These are phyloP conservation scores for Turdus rufiventris DNA, from an alignment of 2,113 vertebrate species.

Conservation along the genomic window DNA sequence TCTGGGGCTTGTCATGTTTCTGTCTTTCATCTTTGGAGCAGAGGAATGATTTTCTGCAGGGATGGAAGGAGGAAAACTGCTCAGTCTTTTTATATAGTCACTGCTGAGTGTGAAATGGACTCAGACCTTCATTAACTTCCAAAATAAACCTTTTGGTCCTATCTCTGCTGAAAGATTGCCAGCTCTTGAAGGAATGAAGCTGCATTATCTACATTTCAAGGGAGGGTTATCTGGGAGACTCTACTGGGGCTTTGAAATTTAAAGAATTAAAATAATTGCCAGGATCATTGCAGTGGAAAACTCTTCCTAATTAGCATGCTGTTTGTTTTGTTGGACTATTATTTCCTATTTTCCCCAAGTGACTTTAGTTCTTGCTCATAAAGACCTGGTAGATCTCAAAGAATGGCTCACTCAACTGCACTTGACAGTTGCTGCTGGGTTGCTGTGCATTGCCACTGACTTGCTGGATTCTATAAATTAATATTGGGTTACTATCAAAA, in stretches of 20 bases:
- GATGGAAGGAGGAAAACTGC: not conserved
- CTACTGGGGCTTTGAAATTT: not conserved
- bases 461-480: not conserved
- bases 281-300: not conserved
- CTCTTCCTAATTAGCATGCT: not conserved
- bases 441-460: fast-evolving
- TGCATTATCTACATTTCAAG: not conserved
- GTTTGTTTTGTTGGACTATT: not conserved
- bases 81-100: not conserved
- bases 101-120: not conserved
- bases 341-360: not conserved
- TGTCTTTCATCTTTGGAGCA: not conserved
- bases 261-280: not conserved
- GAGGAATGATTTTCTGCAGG: not conserved
- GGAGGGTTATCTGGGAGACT: not conserved
- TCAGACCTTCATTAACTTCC: not conserved
- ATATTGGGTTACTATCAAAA: not conserved
- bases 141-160: not conserved
- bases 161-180: not conserved
- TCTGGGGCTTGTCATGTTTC: not conserved
- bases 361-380: not conserved
- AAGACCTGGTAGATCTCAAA: not conserved
- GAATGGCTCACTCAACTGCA: not conserved
- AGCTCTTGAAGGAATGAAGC: not conserved
- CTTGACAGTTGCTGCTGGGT: not conserved